Evolutionary conservation across 1,140 invertebrate genomes (phyloP), one percentile per base, ranked within the genome.

Genomic region (Wasmannia auropunctata): DNA sequence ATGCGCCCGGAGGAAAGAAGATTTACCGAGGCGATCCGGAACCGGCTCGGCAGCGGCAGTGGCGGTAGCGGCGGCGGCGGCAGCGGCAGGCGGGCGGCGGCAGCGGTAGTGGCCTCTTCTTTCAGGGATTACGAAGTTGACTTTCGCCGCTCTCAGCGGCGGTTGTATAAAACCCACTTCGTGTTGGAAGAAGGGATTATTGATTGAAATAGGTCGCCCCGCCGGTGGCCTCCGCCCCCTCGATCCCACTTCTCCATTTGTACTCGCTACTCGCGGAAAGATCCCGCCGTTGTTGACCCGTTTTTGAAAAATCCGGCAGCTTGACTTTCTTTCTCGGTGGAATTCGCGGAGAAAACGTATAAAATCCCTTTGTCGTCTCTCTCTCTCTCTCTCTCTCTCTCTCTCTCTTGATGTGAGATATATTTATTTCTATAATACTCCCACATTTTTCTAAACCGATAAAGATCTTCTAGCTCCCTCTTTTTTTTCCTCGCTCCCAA

Each of bases 51-150:
- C 54, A 34, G 16, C 40, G 43, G 43, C 25, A 22, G 22, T 14
- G 14, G 65, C 65, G 22, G 31, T 4, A 19, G 62, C 11, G 49
- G n/a, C n/a, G n/a, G n/a, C n/a, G n/a, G n/a, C n/a, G n/a, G n/a
- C n/a, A n/a, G n/a, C n/a, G n/a, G n/a, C n/a, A n/a, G n/a, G n/a
- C n/a, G n/a, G n/a, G n/a, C n/a, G n/a, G n/a, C n/a, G n/a, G n/a
- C n/a, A n/a, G n/a, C n/a, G n/a, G n/a, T n/a, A n/a, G 74, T 60
- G 58, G 76, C 22, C 49, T 70, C 79, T 81, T 72, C 65, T 72
- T 81, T 72, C 65, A 56, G 49, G 67, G 65, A 81, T 81, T 81
- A 81, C 79, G 34, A 81, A 81, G 79, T 81, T 81, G 79, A 81
- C 79, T 81, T 81, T 81, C 65, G 79, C 65, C 65, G 79, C 49